A percentile compares a stretch with the other conserved stretches of the same genome.
These are phyloP conservation scores for Drosophila nr. medialis DNA, from an alignment of 2,888 invertebrate genomes.

Conservation along the genomic window DNA sequence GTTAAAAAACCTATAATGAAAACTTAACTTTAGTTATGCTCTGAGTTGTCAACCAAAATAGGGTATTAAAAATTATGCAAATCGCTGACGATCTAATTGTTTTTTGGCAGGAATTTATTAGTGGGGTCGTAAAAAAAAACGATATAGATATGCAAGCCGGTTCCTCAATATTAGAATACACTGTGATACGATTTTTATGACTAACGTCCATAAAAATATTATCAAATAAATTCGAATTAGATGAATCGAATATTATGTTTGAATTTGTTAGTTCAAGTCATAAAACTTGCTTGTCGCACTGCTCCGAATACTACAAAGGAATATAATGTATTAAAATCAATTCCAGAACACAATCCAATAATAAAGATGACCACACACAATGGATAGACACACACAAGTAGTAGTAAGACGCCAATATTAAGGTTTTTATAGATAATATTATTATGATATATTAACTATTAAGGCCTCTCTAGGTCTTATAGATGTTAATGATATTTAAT, in stretches of 20 bases:
- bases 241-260: conserved; percentile 50
- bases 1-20: not conserved
- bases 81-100: conserved; percentile 45
- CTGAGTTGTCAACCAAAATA: not conserved
- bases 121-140: conserved; percentile 63
- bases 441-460: conserved; percentile 74
- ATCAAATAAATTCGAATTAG: conserved; percentile 70
- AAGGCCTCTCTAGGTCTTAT: conserved; percentile 34
- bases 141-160: conserved; percentile 39
- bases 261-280: conserved; percentile 41
- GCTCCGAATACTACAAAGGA: conserved; percentile 30
- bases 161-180: conserved; percentile 41
- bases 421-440: conserved; percentile 58
- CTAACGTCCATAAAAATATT: conserved; percentile 61
- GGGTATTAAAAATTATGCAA: conserved; percentile 60
- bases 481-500: conserved; percentile 4
- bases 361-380: conserved; percentile 51
- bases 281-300: conserved; percentile 64
- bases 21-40: not conserved
- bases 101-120: conserved; percentile 45
- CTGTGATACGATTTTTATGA: conserved; percentile 34
- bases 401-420: conserved; percentile 20
- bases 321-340: conserved; percentile 39
- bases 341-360: conserved; percentile 42
- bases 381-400: conserved; percentile 39